phyloP scores from a whole-genome alignment of 2,888 invertebrate genomes.

The Clunio marinus region DNA sequence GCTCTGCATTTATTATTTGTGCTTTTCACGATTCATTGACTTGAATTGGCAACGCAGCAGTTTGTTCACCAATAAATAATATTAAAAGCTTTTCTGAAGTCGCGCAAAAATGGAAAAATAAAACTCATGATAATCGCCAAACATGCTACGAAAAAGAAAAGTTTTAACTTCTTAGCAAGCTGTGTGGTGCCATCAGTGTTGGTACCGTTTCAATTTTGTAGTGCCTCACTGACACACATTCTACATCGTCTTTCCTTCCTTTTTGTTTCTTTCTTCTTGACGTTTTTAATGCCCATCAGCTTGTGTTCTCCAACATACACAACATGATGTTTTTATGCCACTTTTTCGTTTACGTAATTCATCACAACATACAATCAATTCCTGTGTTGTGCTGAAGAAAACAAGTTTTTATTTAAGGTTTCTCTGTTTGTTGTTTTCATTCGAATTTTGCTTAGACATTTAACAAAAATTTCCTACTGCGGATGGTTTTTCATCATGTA shows the following conservation, averaged over 20 bases:
- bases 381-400: conserved; percentile 9
- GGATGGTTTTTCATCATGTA: background rate
- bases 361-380: background rate
- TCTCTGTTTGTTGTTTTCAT: background rate
- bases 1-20: background rate
- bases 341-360: conserved; percentile 31
- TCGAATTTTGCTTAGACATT: background rate
- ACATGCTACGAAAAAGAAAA: background rate
- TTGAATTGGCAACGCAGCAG: conserved; percentile 15
- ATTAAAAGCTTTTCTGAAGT: too few relatives aligned
- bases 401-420: conserved; percentile 8
- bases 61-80: too few relatives aligned
- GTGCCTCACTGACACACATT: conserved; percentile 36
- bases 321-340: conserved; percentile 22
- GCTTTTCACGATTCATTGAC: background rate
- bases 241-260: background rate
- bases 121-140: background rate
- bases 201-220: conserved; percentile 5
- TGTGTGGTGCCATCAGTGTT: background rate
- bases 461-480: conserved; percentile 15
- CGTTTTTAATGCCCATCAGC: conserved; percentile 3
- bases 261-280: background rate
- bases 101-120: background rate
- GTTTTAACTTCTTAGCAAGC: conserved; percentile 28
- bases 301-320: conserved; percentile 12